Evolutionary conservation across 2,113 vertebrate species (phyloP).

Genomic region (Pomatorhinus ruficollis): DNA sequence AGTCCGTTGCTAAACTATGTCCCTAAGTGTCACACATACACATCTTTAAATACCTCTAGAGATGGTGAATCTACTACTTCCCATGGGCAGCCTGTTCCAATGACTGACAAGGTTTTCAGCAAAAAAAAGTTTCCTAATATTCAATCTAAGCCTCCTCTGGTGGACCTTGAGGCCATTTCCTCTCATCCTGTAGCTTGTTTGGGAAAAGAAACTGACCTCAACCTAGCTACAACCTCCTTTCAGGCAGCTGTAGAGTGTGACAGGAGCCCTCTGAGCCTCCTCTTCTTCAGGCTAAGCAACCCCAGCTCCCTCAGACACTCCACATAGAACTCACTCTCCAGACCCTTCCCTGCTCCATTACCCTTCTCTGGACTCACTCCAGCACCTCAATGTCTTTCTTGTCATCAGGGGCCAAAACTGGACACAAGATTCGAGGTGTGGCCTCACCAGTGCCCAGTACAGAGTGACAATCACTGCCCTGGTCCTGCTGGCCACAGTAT

Average conservation of each 20-base stretch:
- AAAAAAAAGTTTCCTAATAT: not conserved
- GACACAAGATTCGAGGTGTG: fast-evolving
- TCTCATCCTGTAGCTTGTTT: fast-evolving
- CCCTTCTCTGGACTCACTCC: not conserved
- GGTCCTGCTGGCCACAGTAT: not conserved
- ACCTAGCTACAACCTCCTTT: not conserved
- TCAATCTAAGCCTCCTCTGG: not conserved
- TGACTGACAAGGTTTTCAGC: not conserved
- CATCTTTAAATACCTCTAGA: not conserved
- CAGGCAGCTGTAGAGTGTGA: not conserved
- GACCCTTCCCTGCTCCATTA: fast-evolving
- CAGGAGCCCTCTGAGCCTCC: not conserved
- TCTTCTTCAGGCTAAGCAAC: not conserved
- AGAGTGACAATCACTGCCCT: not conserved
- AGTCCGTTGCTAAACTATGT: not conserved
- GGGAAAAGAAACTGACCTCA: not conserved
- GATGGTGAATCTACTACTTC: not conserved
- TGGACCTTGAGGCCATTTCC: not conserved
- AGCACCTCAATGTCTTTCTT: not conserved
- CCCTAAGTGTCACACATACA: too few relatives aligned
- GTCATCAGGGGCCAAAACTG: not conserved
- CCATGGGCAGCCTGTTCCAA: not conserved
- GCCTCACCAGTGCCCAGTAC: not conserved
- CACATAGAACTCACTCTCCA: not conserved
- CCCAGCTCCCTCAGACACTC: not conserved